These are phyloP conservation scores for Megaptera novaeangliae DNA, from an alignment of 2,113 vertebrate species.

Conservation along the genomic window DNA sequence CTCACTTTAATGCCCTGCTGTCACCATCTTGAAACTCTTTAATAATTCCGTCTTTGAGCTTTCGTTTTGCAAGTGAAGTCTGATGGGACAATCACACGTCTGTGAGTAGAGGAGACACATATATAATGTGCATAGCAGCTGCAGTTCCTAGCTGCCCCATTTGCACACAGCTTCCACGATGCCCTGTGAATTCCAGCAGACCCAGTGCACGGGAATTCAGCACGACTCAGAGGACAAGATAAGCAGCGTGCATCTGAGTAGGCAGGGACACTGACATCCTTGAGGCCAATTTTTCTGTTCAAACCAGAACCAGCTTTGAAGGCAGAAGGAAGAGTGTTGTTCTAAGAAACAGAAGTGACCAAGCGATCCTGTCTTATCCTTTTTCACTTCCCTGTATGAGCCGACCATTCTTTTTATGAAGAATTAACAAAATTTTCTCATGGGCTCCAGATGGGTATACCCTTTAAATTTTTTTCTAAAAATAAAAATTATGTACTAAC, in stretches of 20 bases:
- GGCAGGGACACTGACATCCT: not conserved
- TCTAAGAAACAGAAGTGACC: not conserved
- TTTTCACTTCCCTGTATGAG: not conserved
- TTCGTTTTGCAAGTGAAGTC: not conserved
- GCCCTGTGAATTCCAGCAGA: not conserved
- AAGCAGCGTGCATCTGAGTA: not conserved
- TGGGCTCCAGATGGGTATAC: not conserved
- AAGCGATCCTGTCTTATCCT: not conserved
- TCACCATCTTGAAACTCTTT: not conserved
- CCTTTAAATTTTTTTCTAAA: not conserved
- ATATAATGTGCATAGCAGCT: rapidly evolving
- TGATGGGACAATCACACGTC: rapidly evolving
- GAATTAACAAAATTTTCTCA: not conserved
- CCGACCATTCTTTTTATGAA: not conserved
- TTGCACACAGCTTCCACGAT: not conserved
- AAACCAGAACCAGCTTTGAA: not conserved
- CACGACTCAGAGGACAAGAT: not conserved
- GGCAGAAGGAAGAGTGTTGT: not conserved
- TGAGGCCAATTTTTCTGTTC: rapidly evolving
- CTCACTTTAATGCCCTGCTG: not conserved
- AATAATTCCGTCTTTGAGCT: not conserved
- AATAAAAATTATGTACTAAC: not conserved
- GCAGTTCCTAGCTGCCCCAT: not conserved
- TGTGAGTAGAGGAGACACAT: not conserved
- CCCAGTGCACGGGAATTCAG: not conserved